These are phyloP conservation scores for Drosophila testacea DNA, from an alignment of 2,888 invertebrate species.

Conservation along the genomic window DNA sequence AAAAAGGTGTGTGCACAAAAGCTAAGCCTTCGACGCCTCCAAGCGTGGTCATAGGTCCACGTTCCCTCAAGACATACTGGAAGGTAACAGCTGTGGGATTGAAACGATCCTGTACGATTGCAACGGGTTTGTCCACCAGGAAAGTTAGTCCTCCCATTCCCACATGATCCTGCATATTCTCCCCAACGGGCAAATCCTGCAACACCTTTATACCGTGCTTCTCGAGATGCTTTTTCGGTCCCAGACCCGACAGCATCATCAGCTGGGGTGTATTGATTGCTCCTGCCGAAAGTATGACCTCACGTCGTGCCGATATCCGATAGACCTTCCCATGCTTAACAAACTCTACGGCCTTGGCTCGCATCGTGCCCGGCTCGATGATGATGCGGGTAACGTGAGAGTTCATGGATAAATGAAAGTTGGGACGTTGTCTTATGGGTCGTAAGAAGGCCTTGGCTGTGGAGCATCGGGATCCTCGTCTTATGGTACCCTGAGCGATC, in stretches of 20 bases:
- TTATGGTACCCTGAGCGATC: conserved; percentile 93
- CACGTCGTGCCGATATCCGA: conserved; percentile 90
- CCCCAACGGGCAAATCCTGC: conserved; percentile 91
- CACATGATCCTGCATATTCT: conserved; percentile 95
- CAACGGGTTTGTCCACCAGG: conserved; percentile 92
- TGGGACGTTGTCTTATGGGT: conserved; percentile 90
- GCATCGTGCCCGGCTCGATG: conserved; percentile 90
- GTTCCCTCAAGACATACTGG: conserved; percentile 91
- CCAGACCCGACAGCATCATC: conserved; percentile 95
- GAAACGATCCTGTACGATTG: conserved; percentile 92
- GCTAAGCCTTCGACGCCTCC: conserved; percentile 95
- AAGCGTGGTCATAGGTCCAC: conserved; percentile 94
- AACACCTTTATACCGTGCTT: conserved; percentile 90
- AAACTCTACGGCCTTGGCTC: conserved; percentile 93
- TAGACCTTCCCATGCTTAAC: conserved; percentile 90
- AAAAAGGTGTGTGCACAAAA: conserved; percentile 94
- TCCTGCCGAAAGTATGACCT: conserved; percentile 95
- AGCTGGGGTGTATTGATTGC: conserved; percentile 96
- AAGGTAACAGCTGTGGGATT: conserved; percentile 92
- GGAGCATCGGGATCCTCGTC: conserved; percentile 92
- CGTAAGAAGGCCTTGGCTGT: conserved; percentile 95
- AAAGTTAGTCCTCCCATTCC: conserved; percentile 90
- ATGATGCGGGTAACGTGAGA: conserved; percentile 91
- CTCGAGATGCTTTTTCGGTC: conserved; percentile 89
- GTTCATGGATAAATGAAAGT: conserved; percentile 93